Conservation (phyloP, 2,797 vertebrate genomes). For the Sebastes itinus region DNA sequence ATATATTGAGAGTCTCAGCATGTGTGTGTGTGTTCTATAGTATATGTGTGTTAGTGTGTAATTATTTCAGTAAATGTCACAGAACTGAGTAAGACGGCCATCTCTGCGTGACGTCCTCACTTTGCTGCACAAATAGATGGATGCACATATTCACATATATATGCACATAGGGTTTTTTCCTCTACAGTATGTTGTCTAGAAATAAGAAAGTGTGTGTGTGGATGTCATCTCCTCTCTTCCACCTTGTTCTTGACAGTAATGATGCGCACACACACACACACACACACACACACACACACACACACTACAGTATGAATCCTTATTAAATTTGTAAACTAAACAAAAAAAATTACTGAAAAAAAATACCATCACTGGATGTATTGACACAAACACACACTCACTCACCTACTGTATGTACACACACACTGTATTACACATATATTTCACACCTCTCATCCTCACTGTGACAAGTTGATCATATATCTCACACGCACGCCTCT, state of each 20-base stretch:
- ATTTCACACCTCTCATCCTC: constrained; percentile 5
- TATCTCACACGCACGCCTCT: neutral
- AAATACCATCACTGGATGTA: neutral
- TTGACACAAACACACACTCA: neutral
- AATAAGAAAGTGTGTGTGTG: neutral
- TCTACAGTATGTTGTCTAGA: neutral
- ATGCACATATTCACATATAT: neutral
- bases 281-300: neutral
- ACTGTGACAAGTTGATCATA: constrained; percentile 7
- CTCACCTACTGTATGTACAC: neutral
- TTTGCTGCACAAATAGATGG: neutral
- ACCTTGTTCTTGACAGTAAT: neutral
- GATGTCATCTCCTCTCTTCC: neutral
- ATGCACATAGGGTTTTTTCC: neutral
- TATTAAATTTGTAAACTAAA: neutral
- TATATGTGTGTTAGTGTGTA: neutral
- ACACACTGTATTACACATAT: neutral
- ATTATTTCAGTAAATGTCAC: constrained; percentile 38
- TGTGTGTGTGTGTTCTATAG: neutral
- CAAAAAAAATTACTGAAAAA: neutral
- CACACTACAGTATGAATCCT: neutral
- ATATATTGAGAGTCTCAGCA: neutral
- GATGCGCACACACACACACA: neutral
- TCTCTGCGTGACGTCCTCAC: neutral
- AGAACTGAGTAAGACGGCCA: neutral